A percentile compares a stretch with the other conserved stretches of the same genome.
Conservation (phyloP, 2,888 invertebrate genomes). For the Acleris emargana region DNA sequence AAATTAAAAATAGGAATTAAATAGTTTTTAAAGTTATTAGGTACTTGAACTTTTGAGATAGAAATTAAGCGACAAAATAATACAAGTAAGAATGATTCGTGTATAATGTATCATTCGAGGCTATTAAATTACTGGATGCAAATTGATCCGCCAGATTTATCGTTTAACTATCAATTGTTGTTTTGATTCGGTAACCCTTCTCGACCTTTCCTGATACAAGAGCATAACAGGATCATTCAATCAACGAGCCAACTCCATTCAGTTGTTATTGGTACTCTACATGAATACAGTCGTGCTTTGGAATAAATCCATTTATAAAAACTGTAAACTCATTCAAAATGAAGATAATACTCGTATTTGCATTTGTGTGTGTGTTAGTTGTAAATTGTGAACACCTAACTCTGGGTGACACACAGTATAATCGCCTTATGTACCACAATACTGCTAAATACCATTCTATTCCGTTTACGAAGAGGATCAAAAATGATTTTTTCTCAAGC, state of each 20-base stretch:
- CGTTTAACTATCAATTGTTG: constrained; percentile 9
- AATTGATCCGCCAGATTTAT: not conserved
- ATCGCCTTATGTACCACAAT: constrained; percentile 50
- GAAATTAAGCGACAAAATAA: no score
- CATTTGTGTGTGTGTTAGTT: not conserved
- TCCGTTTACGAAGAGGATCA: constrained; percentile 54
- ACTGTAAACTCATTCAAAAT: not conserved
- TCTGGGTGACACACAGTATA: constrained; percentile 51
- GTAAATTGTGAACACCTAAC: constrained; percentile 51
- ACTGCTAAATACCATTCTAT: constrained; percentile 47
- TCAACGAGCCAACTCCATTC: constrained; percentile 9
- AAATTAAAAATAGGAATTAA: no score
- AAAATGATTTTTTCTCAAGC: constrained; percentile 56
- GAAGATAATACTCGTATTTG: constrained; percentile 7
- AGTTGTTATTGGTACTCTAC: constrained; percentile 3
- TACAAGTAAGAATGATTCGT: not conserved
- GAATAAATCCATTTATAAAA: not conserved
- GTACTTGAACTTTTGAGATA: no score
- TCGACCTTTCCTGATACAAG: constrained; percentile 10
- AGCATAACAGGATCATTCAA: constrained; percentile 26
- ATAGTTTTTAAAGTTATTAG: no score
- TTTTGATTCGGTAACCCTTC: constrained; percentile 19
- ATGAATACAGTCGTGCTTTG: constrained; percentile 1
- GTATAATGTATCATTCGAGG: not conserved
- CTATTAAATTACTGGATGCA: not conserved